Conservation (phyloP, 2,797 vertebrate genomes). For the Lagocephalus sceleratus region DNA sequence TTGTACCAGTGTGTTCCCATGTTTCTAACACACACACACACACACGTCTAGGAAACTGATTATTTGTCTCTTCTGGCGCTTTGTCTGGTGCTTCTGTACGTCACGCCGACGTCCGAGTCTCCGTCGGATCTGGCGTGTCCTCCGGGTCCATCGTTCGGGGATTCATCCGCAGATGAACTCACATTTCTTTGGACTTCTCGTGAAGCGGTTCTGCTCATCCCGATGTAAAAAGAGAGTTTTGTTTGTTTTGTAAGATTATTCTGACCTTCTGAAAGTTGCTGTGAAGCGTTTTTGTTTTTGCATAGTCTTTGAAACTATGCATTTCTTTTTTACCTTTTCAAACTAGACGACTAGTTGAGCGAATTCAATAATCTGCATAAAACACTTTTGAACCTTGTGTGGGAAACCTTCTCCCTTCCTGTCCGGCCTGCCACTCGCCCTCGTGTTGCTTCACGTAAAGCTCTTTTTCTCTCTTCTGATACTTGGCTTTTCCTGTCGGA, state of each 20-base stretch:
- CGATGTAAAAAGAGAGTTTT: neutral
- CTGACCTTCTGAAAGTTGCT: constrained; percentile 21
- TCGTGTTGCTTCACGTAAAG: too few species aligned
- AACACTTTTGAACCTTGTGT: too few species aligned
- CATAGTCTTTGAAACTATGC: constrained; percentile 53
- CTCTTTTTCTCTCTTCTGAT: too few species aligned
- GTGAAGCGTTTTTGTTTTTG: constrained; percentile 36
- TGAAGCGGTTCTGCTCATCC: neutral
- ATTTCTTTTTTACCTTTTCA: constrained; percentile 68
- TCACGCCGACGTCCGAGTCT: neutral
- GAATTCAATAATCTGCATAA: constrained; percentile 56
- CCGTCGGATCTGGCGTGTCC: too few species aligned
- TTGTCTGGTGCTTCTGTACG: too few species aligned
- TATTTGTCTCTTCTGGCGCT: neutral
- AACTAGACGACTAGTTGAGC: constrained; percentile 49
- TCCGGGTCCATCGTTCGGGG: constrained; percentile 1
- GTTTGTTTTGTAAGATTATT: constrained; percentile 46
- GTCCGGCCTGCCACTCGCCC: too few species aligned
- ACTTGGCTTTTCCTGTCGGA: too few species aligned
- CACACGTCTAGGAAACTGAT: neutral
- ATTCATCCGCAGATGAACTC: neutral
- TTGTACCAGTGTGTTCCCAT: neutral
- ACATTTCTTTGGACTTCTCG: neutral
- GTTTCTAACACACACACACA: neutral
- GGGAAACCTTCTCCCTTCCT: too few species aligned